Percentiles rank a stretch among this genome's conserved stretches.
Conservation (phyloP, 2,888 invertebrate species). For the Cremastinae sp. region DNA sequence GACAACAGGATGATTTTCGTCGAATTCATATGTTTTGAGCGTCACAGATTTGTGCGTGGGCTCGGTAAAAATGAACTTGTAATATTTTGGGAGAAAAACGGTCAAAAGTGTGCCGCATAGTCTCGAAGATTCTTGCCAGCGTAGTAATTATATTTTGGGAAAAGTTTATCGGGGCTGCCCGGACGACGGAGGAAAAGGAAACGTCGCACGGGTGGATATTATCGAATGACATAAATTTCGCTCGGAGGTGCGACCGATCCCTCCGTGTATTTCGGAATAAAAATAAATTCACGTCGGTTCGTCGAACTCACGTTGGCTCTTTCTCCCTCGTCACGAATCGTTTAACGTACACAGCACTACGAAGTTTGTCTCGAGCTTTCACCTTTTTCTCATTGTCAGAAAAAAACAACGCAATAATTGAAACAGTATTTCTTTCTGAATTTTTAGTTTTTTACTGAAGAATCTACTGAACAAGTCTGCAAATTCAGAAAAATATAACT, state of each 20-base stretch:
- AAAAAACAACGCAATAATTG: too few relatives aligned
- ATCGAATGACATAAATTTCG: slow-evolving; percentile 59
- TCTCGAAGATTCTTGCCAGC: not conserved
- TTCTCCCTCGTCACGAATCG: not conserved
- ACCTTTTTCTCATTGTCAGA: too few relatives aligned
- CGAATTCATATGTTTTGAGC: slow-evolving; percentile 1
- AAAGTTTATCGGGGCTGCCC: not conserved
- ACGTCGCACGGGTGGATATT: slow-evolving; percentile 22
- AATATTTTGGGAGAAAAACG: slow-evolving; percentile 6
- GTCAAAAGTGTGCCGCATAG: not conserved
- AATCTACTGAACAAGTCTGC: too few relatives aligned
- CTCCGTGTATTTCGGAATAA: slow-evolving; percentile 48
- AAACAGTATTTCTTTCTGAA: too few relatives aligned
- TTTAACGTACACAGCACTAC: too few relatives aligned
- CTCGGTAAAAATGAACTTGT: slow-evolving; percentile 5
- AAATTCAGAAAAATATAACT: too few relatives aligned
- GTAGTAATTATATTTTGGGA: slow-evolving; percentile 24
- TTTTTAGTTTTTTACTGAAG: too few relatives aligned
- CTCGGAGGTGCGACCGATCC: slow-evolving; percentile 48
- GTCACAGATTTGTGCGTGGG: not conserved
- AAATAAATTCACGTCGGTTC: slow-evolving; percentile 59
- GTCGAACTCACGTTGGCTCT: slow-evolving; percentile 55
- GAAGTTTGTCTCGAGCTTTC: slow-evolving; percentile 16
- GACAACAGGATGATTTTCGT: too few relatives aligned
- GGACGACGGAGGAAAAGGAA: slow-evolving; percentile 5